Conservation (phyloP, 2,888 invertebrate species). For the Monochamus alternatus region DNA sequence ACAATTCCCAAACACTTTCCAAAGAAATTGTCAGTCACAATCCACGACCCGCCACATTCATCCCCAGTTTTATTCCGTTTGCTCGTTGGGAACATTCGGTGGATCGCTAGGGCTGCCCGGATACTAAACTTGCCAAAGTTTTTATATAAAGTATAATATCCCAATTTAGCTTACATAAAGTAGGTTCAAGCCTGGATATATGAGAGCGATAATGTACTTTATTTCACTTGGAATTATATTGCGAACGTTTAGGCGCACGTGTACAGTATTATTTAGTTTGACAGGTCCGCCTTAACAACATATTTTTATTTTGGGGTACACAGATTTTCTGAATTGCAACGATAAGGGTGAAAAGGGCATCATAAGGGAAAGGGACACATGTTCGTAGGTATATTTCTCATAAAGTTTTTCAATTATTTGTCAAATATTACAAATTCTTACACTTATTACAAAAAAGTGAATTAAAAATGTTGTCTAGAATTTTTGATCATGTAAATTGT, state of each 20-base stretch:
- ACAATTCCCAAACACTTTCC: too few relatives aligned
- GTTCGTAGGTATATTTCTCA: too few relatives aligned
- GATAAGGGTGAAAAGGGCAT: too few relatives aligned
- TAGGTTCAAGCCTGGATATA: neutral
- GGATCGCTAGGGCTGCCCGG: conserved; percentile 1
- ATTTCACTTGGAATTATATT: conserved; percentile 7
- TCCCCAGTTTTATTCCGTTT: neutral
- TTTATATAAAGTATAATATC: conserved; percentile 35
- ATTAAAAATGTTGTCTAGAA: too few relatives aligned
- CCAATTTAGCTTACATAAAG: conserved; percentile 25
- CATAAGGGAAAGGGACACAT: too few relatives aligned
- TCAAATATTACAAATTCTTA: too few relatives aligned
- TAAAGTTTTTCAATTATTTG: too few relatives aligned
- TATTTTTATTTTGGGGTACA: too few relatives aligned
- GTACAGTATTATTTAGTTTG: neutral
- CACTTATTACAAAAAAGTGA: too few relatives aligned
- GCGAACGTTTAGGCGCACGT: neutral
- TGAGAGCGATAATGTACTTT: neutral
- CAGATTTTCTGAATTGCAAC: too few relatives aligned
- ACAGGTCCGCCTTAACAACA: too few relatives aligned
- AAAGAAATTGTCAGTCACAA: conserved; percentile 6
- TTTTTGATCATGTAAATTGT: too few relatives aligned
- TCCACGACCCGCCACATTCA: neutral
- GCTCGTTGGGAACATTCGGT: conserved; percentile 21
- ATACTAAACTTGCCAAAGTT: conserved; percentile 27